Percentiles rank a stretch among this genome's conserved stretches.
Conservation (phyloP, 53 echinoderm and acorn worm species). For the Echinarachnius parma region DNA sequence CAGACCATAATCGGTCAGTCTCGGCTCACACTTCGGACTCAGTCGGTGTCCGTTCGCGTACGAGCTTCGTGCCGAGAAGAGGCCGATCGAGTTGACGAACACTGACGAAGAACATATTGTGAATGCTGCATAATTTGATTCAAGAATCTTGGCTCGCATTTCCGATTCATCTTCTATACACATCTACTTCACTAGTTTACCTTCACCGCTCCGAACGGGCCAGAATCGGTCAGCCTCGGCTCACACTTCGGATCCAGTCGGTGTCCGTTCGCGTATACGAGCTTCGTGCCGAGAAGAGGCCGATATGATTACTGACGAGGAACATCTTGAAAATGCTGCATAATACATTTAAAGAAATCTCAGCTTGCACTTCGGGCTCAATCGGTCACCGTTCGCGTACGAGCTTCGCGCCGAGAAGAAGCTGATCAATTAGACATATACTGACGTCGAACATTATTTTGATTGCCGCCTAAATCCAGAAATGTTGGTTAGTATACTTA, state of each 20-base stretch:
- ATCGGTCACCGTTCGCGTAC: conserved; percentile 36
- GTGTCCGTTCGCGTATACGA: conserved; percentile 35
- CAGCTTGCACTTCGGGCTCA: conserved; percentile 31
- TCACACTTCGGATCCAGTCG: conserved; percentile 35
- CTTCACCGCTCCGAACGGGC: conserved; percentile 45
- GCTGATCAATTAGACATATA: too few species aligned
- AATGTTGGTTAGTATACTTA: too few species aligned
- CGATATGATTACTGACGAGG: too few species aligned
- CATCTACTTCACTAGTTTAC: conserved; percentile 39
- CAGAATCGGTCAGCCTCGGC: conserved; percentile 37
- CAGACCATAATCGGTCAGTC: conserved; percentile 42
- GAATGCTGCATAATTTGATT: too few species aligned
- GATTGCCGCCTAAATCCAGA: too few species aligned
- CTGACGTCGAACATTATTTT: too few species aligned
- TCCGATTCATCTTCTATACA: too few species aligned
- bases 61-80: conserved; percentile 15
- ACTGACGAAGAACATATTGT: too few species aligned
- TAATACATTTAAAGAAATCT: too few species aligned
- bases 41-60: conserved; percentile 34
- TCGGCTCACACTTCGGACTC: conserved; percentile 33
- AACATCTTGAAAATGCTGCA: too few species aligned
- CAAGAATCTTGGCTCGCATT: too few species aligned
- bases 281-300: conserved; percentile 8
- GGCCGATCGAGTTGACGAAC: too few species aligned
- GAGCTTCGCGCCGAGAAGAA: conserved; percentile 11